phyloP scores from a whole-genome alignment of 1,140 invertebrate genomes.

The Ooceraea biroi region DNA sequence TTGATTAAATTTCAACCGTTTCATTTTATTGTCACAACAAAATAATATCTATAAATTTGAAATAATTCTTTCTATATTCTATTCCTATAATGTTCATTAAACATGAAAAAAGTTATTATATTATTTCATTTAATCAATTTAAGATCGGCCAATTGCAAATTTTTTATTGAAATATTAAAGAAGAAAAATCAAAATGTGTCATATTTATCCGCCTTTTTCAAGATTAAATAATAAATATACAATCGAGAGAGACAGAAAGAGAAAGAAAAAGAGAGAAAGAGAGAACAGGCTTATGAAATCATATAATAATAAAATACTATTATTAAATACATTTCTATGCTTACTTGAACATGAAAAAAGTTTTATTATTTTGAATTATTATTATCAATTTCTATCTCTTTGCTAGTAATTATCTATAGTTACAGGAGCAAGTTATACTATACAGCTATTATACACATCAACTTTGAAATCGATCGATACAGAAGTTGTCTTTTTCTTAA shows the following conservation, averaged over 20 bases:
- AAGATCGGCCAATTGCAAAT: too few relatives aligned
- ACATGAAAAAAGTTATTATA: too few relatives aligned
- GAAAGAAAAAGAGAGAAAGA: too few relatives aligned
- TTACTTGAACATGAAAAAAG: background rate
- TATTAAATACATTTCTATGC: constrained; percentile 6
- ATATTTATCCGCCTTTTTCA: background rate
- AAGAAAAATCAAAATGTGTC: background rate
- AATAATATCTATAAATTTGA: too few relatives aligned
- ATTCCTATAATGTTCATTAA: background rate
- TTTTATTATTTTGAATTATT: constrained; percentile 3
- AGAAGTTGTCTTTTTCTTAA: background rate
- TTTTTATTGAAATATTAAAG: background rate
- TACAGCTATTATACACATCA: background rate
- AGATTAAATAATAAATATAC: background rate
- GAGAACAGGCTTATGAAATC: background rate
- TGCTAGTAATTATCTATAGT: constrained; percentile 1
- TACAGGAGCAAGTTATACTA: background rate
- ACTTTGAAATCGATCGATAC: constrained; percentile 1
- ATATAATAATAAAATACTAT: background rate
- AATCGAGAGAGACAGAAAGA: background rate
- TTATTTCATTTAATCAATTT: too few relatives aligned
- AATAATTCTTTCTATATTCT: too few relatives aligned
- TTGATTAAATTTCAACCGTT: too few relatives aligned
- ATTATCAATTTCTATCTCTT: background rate
- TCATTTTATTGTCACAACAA: too few relatives aligned